Conservation (phyloP, 2,797 vertebrate species). For the Apogon talboti region DNA sequence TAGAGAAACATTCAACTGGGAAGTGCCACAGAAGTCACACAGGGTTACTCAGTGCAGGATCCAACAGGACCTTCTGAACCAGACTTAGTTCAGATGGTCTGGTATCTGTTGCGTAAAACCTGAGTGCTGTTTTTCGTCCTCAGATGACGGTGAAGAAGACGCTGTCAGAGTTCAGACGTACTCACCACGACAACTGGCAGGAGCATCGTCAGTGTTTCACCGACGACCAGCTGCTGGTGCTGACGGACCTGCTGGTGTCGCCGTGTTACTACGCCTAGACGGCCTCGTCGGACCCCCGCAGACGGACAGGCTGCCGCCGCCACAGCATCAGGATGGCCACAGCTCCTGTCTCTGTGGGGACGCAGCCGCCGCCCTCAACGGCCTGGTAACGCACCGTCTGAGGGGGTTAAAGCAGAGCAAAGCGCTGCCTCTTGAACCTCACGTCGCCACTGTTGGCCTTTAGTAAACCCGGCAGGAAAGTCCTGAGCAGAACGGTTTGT, state of each 20-base stretch:
- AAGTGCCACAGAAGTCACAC: too few species aligned
- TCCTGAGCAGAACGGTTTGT: slow-evolving; percentile 28
- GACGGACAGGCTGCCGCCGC: slow-evolving; percentile 35
- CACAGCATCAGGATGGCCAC: slow-evolving; percentile 18
- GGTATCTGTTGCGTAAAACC: too few species aligned
- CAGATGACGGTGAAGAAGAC: slow-evolving; percentile 99
- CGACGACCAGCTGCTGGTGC: slow-evolving; percentile 95
- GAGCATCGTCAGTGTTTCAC: slow-evolving; percentile 98
- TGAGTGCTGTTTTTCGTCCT: slow-evolving; percentile 9
- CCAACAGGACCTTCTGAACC: too few species aligned
- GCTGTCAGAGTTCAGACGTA: slow-evolving; percentile 96
- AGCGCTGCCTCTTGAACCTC: slow-evolving; percentile 46
- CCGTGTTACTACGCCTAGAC: slow-evolving; percentile 85
- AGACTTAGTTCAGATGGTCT: too few species aligned
- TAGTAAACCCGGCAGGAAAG: slow-evolving; percentile 30
- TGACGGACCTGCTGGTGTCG: slow-evolving; percentile 97
- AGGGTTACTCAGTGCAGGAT: too few species aligned
- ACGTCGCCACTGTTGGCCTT: slow-evolving; percentile 52
- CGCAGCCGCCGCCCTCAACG: slow-evolving; percentile 13
- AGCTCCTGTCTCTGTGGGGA: slow-evolving; percentile 20
- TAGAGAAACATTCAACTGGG: too few species aligned
- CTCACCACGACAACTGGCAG: slow-evolving; percentile 99
- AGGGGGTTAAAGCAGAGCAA: slow-evolving; percentile 15
- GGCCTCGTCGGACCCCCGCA: slow-evolving; percentile 18
- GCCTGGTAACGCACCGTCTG: slow-evolving; percentile 25